These are phyloP conservation scores for Notamacropus eugenii DNA, from an alignment of 2,797 vertebrate genomes.

Conservation along the genomic window DNA sequence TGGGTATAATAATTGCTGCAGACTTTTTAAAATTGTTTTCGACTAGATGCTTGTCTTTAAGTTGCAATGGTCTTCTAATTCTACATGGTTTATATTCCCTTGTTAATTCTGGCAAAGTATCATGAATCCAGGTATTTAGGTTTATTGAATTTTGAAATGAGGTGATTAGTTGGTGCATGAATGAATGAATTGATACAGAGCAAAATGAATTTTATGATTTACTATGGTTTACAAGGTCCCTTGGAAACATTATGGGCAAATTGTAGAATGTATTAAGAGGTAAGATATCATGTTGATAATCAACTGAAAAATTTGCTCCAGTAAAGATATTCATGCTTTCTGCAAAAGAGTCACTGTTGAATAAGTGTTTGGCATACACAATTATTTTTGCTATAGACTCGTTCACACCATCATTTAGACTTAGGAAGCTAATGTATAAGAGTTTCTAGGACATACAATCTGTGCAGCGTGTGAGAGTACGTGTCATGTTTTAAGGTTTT, in stretches of 20 bases:
- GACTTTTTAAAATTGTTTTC: constrained; percentile 89
- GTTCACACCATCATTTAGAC: constrained; percentile 57
- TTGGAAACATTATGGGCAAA: constrained; percentile 85
- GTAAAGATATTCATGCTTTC: constrained; percentile 73
- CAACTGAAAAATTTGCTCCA: constrained; percentile 83
- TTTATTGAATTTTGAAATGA: constrained; percentile 91
- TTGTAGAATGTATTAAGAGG: constrained; percentile 86
- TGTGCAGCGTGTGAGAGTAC: fast-evolving
- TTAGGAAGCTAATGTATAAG: constrained; percentile 32
- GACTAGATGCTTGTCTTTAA: constrained; percentile 88
- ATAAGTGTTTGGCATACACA: constrained; percentile 80
- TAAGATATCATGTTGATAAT: constrained; percentile 86
- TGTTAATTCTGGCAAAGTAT: constrained; percentile 88
- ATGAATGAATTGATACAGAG: constrained; percentile 88
- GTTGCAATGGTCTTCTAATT: constrained; percentile 87
- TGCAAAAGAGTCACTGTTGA: constrained; percentile 82
- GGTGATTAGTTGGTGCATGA: constrained; percentile 87
- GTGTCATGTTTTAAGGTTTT: constrained; percentile 17
- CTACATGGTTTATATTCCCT: constrained; percentile 85
- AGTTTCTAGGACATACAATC: constrained; percentile 30
- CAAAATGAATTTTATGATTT: constrained; percentile 91
- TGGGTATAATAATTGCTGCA: constrained; percentile 89
- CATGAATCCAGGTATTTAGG: constrained; percentile 91
- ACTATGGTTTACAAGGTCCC: constrained; percentile 85
- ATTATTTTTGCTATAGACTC: constrained; percentile 84